Percentiles rank a stretch among this genome's conserved stretches.
These are phyloP conservation scores for Saccostrea echinata DNA, from an alignment of 1,140 invertebrate genomes.

Conservation along the genomic window DNA sequence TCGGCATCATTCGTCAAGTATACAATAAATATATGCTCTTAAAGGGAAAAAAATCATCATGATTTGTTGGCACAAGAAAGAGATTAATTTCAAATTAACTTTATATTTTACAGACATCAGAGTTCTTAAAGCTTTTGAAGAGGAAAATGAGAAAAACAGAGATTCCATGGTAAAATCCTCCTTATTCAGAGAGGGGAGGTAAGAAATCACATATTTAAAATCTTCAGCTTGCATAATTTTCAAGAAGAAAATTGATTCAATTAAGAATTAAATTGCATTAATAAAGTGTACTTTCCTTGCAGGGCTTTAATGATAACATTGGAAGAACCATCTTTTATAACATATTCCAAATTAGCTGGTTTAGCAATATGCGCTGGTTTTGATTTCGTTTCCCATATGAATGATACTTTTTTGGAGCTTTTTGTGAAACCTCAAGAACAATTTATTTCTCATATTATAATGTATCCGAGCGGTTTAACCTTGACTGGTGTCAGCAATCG, in stretches of 20 bases:
- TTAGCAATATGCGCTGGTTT: constrained; percentile 5
- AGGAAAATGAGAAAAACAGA: not conserved
- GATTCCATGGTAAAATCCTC: not conserved
- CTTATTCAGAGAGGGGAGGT: not conserved
- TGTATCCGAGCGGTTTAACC: not conserved
- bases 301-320: not conserved
- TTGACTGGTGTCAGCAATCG: not conserved
- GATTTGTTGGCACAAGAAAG: too few species aligned
- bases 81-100: not conserved
- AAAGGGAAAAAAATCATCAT: too few species aligned
- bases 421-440: not conserved
- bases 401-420: not conserved
- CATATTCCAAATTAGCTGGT: not conserved
- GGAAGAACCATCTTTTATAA: not conserved
- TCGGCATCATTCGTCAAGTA: not conserved
- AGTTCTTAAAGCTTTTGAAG: not conserved
- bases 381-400: not conserved
- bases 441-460: not conserved
- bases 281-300: not conserved
- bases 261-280: too few species aligned
- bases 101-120: not conserved
- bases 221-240: too few species aligned
- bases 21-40: not conserved
- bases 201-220: not conserved
- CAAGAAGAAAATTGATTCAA: too few species aligned